A percentile compares a stretch with the other conserved stretches of the same genome.
Evolutionary conservation across 53 echinoderm and acorn worm species (phyloP).

Genomic region (Glandiceps talaboti): DNA sequence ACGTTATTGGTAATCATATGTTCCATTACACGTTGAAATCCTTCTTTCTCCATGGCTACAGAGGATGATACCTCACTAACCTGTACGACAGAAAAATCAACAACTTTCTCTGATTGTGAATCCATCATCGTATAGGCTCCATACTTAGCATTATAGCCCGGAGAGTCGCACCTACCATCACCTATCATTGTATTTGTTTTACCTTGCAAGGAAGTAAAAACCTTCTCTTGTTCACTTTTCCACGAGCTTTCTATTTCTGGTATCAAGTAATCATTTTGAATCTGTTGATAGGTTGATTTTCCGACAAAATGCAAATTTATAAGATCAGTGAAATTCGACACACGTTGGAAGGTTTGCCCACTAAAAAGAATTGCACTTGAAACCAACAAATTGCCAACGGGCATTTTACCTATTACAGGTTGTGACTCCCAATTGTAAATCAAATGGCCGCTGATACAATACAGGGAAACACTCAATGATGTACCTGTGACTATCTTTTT

Average conservation of each 20-base stretch:
- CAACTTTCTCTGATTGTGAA: conserved; percentile 1
- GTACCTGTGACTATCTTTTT: neutral
- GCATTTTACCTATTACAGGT: conserved; percentile 12
- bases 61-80: conserved; percentile 10
- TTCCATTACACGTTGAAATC: conserved; percentile 5
- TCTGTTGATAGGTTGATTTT: conserved; percentile 5
- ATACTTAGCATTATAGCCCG: conserved; percentile 28
- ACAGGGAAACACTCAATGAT: neutral
- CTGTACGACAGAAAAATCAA: conserved; percentile 21
- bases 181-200: conserved; percentile 6
- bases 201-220: neutral
- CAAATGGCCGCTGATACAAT: neutral
- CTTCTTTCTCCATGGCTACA: conserved; percentile 21
- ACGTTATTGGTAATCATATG: conserved; percentile 16
- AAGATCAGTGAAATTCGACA: neutral
- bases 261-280: conserved; percentile 11
- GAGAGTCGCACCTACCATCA: conserved; percentile 30
- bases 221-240: neutral
- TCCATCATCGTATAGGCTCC: conserved; percentile 23
- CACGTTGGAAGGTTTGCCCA: conserved; percentile 7
- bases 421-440: neutral
- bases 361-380: conserved; percentile 16
- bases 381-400: conserved; percentile 21
- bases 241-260: conserved; percentile 7
- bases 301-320: conserved; percentile 5